phyloP scores from a whole-genome alignment of 2,888 invertebrate species.

The Trissolcus japonicus region DNA sequence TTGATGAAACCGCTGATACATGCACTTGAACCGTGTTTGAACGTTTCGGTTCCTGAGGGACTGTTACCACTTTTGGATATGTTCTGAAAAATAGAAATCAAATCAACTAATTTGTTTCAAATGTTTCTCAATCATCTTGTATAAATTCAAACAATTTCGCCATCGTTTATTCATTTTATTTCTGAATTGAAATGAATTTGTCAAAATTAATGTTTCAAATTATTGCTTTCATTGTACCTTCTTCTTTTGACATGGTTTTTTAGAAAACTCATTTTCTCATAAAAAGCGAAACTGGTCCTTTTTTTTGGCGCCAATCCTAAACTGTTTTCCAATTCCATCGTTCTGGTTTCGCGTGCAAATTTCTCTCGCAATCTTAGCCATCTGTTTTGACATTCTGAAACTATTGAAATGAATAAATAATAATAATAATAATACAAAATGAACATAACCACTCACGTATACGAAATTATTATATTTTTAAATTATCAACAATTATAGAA shows the following conservation, averaged over 20 bases:
- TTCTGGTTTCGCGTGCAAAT: conserved; percentile 50
- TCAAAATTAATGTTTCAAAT: not conserved
- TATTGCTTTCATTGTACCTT: conserved; percentile 17
- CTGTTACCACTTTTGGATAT: conserved; percentile 41
- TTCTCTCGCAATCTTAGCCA: conserved; percentile 51
- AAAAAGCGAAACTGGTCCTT: conserved; percentile 44
- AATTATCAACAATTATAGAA: too few species aligned
- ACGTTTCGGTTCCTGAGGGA: not conserved
- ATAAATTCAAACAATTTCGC: too few species aligned
- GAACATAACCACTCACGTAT: not conserved
- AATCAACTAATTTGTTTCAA: too few species aligned
- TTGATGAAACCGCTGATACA: conserved; percentile 22
- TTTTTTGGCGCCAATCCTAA: conserved; percentile 14
- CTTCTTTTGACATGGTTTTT: conserved; percentile 49
- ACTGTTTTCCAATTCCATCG: conserved; percentile 37
- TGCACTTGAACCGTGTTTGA: conserved; percentile 38
- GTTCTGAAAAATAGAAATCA: conserved; percentile 27
- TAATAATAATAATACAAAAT: not conserved
- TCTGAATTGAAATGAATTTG: not conserved
- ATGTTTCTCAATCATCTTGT: too few species aligned
- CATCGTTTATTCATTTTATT: not conserved
- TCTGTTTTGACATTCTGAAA: conserved; percentile 49
- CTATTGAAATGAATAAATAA: conserved; percentile 8
- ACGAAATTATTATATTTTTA: too few species aligned
- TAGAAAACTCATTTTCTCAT: conserved; percentile 45